These are phyloP conservation scores for Illadopsis cleaveri DNA, from an alignment of 2,113 vertebrate species.

Conservation along the genomic window DNA sequence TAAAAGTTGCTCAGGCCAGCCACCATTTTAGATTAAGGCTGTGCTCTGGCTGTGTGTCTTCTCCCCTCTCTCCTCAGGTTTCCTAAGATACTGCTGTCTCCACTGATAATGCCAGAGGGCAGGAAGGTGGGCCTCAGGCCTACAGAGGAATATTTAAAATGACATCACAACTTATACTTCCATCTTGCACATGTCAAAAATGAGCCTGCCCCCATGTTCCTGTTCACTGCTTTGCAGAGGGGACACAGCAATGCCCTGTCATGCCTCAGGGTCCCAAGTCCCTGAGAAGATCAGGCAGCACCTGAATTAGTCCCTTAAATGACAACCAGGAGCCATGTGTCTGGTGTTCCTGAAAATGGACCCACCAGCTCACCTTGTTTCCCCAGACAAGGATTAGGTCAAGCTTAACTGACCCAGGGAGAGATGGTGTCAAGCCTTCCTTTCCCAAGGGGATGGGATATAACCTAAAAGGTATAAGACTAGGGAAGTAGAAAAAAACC, in stretches of 20 bases:
- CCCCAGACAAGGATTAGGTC: neutral
- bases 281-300: neutral
- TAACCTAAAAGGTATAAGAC: fast-evolving
- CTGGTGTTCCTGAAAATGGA: neutral
- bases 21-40: neutral
- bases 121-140: neutral
- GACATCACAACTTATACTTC: fast-evolving
- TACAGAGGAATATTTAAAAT: neutral
- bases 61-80: neutral
- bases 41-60: neutral
- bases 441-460: neutral
- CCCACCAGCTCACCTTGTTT: neutral
- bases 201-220: neutral
- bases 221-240: neutral
- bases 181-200: fast-evolving
- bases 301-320: neutral
- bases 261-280: neutral
- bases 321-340: neutral
- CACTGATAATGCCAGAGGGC: neutral
- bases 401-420: neutral
- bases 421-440: neutral
- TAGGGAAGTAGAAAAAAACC: neutral
- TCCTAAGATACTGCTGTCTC: neutral
- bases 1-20: neutral
- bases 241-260: neutral